Conservation (phyloP, 1,140 invertebrate species). For the Drosophila kohkoa region DNA sequence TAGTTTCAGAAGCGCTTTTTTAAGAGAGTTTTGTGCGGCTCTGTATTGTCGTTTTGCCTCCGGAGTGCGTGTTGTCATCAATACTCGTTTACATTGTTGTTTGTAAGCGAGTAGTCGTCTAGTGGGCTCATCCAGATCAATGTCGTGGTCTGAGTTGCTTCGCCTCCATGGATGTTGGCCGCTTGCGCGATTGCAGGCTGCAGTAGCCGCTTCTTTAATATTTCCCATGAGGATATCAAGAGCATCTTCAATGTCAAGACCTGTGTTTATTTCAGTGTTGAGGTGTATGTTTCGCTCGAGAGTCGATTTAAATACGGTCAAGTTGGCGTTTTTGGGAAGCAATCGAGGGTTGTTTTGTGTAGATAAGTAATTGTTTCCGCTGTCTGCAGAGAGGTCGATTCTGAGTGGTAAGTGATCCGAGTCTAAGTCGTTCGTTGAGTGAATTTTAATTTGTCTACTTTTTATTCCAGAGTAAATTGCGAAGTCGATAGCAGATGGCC, state of each 20-base stretch:
- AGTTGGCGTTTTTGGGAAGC: neutral
- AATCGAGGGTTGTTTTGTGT: neutral
- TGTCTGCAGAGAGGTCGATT: neutral
- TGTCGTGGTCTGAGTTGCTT: neutral
- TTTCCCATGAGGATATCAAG: neutral
- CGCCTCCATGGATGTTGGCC: neutral
- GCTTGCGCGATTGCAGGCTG: neutral
- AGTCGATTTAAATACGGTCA: neutral
- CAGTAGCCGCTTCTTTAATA: neutral
- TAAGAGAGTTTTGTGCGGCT: neutral
- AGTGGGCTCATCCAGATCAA: neutral
- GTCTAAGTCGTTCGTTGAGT: neutral
- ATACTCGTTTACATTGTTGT: neutral
- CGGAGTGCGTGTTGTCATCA: neutral
- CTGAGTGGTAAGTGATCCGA: constrained; percentile 21
- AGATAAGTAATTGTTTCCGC: neutral
- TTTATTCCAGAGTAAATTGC: constrained; percentile 1
- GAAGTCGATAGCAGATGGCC: constrained; percentile 26
- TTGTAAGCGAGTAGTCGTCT: neutral
- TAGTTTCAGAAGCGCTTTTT: neutral
- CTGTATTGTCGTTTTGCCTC: neutral
- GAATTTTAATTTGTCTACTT: neutral
- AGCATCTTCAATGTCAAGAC: neutral
- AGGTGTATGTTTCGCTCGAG: neutral
- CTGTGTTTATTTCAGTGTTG: neutral